These are phyloP conservation scores for Cistogaster globosa DNA, from an alignment of 2,888 invertebrate genomes.

Conservation along the genomic window DNA sequence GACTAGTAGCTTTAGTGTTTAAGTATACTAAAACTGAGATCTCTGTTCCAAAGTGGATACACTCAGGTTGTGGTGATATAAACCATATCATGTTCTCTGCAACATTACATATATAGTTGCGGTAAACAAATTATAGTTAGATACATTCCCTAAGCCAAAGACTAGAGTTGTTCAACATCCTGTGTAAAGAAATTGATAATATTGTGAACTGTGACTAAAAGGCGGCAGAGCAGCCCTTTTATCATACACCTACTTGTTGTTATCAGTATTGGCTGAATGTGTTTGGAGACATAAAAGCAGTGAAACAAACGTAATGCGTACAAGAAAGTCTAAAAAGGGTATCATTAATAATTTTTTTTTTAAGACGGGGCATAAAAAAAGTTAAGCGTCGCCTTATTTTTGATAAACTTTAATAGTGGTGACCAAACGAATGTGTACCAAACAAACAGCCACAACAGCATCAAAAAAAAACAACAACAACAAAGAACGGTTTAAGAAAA, in stretches of 20 bases:
- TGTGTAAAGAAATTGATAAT: too few species aligned
- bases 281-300: constrained; percentile 45
- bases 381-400: constrained; percentile 65
- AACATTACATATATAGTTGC: too few species aligned
- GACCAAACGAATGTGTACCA: constrained; percentile 52
- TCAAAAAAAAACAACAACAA: constrained; percentile 33
- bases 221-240: neutral
- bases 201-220: neutral
- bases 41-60: too few species aligned
- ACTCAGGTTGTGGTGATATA: too few species aligned
- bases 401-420: constrained; percentile 66
- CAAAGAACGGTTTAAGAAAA: constrained; percentile 17
- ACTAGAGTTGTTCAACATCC: too few species aligned
- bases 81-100: too few species aligned
- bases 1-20: too few species aligned
- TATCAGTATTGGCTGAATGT: constrained; percentile 22
- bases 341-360: constrained; percentile 67
- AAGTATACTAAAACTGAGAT: too few species aligned
- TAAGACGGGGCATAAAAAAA: constrained; percentile 27
- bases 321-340: constrained; percentile 66
- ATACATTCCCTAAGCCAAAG: too few species aligned
- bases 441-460: constrained; percentile 24
- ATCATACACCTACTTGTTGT: constrained; percentile 17
- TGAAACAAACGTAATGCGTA: constrained; percentile 31
- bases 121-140: too few species aligned